Evolutionary conservation across 2,797 vertebrate species (phyloP), one percentile per base, ranked within the genome.

Genomic region (Anguilla megastoma): DNA sequence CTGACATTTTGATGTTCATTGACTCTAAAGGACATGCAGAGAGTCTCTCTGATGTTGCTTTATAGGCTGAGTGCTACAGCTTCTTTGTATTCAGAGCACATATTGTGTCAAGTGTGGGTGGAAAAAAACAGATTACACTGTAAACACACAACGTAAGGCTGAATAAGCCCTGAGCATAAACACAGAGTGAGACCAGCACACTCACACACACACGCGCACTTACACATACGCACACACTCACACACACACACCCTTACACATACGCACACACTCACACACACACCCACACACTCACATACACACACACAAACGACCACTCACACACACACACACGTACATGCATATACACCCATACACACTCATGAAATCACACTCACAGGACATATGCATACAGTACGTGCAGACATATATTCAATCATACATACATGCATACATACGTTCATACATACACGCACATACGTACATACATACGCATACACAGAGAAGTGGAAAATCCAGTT

Each of bases 81-180:
- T 86, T 50, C 27, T 88, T 86, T 87, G 85, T 63, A 84, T 89
- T 89, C 88, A 85, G 84, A 88, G 48, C 80, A 87, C 54, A 56
- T 33, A 45, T 8, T 12, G 58, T 84, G 50, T 83, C 21, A 27
- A 60, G 88, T 79, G 86, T 86, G 66, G 88, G 90, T 2, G 66
- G 79, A 88, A 76, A 56, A 63, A 56, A 63, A 58, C 56, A 85
- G 80, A 89, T 88, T 89, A 88, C 69, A 87, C 86, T 82, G 50
- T 84, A 54, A 52, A 63, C 21, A 66, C 74, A 86, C 63, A 83
- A 87, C 80, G 84, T 24, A 30, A 21, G 9, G 52, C 18, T 18
- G 50, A 56, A 85, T 88, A 80, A 54, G 84, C 89, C 85, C 76
- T 74, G 52, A 86, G 63, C 87, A 88, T 76, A 56, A 88, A 80